Conservation (phyloP, 2,113 vertebrate species). For the Sakesphorus luctuosus region DNA sequence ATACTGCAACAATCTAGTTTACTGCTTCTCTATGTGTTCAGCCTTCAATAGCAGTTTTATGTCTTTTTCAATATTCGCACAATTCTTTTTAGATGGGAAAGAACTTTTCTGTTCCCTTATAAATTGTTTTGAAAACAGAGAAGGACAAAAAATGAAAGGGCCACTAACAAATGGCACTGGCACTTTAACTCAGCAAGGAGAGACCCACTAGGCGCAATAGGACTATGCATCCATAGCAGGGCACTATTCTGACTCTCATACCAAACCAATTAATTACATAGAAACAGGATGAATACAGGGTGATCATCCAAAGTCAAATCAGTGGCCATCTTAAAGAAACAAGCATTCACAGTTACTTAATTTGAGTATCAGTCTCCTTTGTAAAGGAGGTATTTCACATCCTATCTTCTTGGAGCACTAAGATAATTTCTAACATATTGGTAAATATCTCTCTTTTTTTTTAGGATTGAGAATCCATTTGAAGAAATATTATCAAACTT, state of each 20-base stretch:
- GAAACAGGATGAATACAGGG: not conserved
- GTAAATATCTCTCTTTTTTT: not conserved
- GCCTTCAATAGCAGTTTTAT: conserved; percentile 26
- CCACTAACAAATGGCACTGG: not conserved
- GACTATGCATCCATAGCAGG: not conserved
- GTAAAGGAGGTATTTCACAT: not conserved
- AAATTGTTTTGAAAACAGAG: conserved; percentile 14
- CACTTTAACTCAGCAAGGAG: not conserved
- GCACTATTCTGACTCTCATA: not conserved
- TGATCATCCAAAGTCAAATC: not conserved
- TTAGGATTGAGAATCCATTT: not conserved
- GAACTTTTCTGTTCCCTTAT: conserved; percentile 2
- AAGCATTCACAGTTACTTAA: not conserved
- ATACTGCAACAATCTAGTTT: conserved; percentile 40
- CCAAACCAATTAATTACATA: not conserved
- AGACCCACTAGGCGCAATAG: not conserved
- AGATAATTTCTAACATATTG: not conserved
- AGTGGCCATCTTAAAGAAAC: not conserved
- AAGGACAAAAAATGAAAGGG: not conserved
- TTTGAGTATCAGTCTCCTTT: not conserved
- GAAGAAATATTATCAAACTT: not conserved
- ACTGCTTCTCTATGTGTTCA: not conserved
- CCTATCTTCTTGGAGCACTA: not conserved
- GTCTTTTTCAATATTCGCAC: conserved; percentile 34
- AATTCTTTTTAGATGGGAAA: conserved; percentile 20